phyloP scores from a whole-genome alignment of 2,113 vertebrate species.

The Trichomycterus rosablanca region DNA sequence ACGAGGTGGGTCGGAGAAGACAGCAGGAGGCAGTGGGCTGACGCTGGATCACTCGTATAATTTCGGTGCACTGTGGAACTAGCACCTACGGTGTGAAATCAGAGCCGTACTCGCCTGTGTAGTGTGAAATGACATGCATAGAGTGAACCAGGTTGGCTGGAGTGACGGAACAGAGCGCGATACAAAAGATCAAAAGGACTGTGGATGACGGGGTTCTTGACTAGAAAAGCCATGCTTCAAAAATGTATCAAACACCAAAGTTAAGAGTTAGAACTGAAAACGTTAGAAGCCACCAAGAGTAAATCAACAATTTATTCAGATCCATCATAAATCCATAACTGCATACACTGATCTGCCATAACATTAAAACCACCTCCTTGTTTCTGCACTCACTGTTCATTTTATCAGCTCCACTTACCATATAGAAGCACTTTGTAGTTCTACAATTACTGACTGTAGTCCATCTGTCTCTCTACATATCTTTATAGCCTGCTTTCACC shows the following conservation, averaged over 20 bases:
- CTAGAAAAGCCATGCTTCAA: constrained; percentile 10
- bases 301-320: too few species aligned
- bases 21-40: background rate
- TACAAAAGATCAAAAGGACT: constrained; percentile 7
- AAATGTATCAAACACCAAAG: constrained; percentile 2
- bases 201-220: constrained; percentile 3
- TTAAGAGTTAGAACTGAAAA: background rate
- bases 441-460: too few species aligned
- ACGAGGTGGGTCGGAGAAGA: constrained; percentile 13
- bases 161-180: background rate
- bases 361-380: too few species aligned
- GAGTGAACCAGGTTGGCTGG: constrained; percentile 13
- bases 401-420: too few species aligned
- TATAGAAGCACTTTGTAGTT: too few species aligned
- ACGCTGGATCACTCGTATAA: background rate
- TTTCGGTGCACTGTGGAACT: background rate
- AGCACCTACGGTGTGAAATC: background rate
- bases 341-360: too few species aligned
- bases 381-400: too few species aligned
- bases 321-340: too few species aligned
- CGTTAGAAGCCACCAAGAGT: too few species aligned
- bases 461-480: too few species aligned
- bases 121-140: constrained; percentile 20
- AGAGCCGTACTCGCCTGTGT: constrained; percentile 1
- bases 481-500: too few species aligned